These are phyloP conservation scores for Oreortyx pictus DNA, from an alignment of 2,797 vertebrate genomes.

Conservation along the genomic window DNA sequence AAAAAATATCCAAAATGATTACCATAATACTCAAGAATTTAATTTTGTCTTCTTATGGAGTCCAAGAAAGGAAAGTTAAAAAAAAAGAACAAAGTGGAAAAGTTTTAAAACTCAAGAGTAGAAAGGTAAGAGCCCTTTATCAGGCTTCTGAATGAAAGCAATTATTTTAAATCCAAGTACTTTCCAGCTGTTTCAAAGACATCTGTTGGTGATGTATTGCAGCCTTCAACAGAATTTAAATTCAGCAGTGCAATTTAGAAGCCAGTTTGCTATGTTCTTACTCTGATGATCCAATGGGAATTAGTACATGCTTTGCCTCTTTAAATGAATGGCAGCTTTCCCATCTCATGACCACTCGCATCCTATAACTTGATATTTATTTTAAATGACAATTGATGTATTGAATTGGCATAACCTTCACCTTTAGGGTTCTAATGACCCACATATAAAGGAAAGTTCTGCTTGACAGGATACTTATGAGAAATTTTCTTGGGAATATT, in stretches of 20 bases:
- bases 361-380: background rate
- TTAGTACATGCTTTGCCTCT: background rate
- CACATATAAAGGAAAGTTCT: background rate
- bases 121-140: background rate
- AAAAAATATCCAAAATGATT: background rate
- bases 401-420: background rate
- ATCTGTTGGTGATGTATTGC: background rate
- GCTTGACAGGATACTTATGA: background rate
- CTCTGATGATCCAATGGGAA: background rate
- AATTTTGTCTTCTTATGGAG: background rate
- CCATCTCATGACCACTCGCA: background rate
- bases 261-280: background rate
- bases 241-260: background rate
- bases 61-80: background rate
- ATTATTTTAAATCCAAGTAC: background rate
- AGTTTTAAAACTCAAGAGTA: background rate
- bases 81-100: background rate
- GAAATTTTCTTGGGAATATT: background rate
- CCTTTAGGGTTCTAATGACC: background rate
- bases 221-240: background rate
- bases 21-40: background rate
- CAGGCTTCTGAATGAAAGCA: background rate
- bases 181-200: background rate
- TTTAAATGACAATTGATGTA: background rate
- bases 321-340: background rate